phyloP scores from a whole-genome alignment of 1,140 invertebrate genomes.

The Danaus melanippus region DNA sequence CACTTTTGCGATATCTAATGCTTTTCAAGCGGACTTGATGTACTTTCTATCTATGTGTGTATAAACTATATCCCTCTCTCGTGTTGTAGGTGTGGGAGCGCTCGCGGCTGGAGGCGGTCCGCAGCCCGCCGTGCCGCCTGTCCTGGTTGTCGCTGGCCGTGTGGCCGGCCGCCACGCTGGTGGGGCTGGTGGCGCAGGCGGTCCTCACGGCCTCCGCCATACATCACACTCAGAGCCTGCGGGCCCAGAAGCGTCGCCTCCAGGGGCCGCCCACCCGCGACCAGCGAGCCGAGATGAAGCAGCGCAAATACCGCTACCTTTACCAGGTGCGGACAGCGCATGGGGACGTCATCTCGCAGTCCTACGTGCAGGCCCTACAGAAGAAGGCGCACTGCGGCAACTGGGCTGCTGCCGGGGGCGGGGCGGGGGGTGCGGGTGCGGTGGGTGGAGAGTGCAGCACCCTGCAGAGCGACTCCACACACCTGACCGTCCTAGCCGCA shows the following conservation, averaged over 20 bases:
- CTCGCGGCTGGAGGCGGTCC: slow-evolving; percentile 66
- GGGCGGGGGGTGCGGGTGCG: slow-evolving; percentile 51
- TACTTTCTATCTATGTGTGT: too few relatives aligned
- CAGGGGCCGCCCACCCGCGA: slow-evolving; percentile 74
- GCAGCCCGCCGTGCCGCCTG: slow-evolving; percentile 79
- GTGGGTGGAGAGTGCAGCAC: slow-evolving; percentile 77
- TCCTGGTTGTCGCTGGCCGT: slow-evolving; percentile 82
- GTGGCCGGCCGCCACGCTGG: slow-evolving; percentile 81
- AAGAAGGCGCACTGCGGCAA: slow-evolving; percentile 75
- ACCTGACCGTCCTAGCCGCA: slow-evolving; percentile 74
- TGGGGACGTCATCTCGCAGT: slow-evolving; percentile 92
- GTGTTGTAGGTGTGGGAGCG: slow-evolving; percentile 59
- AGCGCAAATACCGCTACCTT: slow-evolving; percentile 88
- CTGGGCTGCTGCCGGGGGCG: slow-evolving; percentile 73
- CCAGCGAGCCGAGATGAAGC: slow-evolving; percentile 81
- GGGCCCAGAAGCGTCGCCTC: slow-evolving; percentile 58
- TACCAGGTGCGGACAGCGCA: slow-evolving; percentile 91
- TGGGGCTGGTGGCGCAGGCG: slow-evolving; percentile 80
- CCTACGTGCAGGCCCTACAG: slow-evolving; percentile 85
- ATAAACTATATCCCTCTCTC: not conserved
- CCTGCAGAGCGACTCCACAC: slow-evolving; percentile 81
- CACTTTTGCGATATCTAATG: too few relatives aligned
- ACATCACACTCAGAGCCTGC: slow-evolving; percentile 76
- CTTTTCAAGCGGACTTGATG: too few relatives aligned
- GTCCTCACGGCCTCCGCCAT: slow-evolving; percentile 80